Base-by-base conservation (phyloP, 2,113 vertebrate genomes). In the Phrynosoma platyrhinos region DNA sequence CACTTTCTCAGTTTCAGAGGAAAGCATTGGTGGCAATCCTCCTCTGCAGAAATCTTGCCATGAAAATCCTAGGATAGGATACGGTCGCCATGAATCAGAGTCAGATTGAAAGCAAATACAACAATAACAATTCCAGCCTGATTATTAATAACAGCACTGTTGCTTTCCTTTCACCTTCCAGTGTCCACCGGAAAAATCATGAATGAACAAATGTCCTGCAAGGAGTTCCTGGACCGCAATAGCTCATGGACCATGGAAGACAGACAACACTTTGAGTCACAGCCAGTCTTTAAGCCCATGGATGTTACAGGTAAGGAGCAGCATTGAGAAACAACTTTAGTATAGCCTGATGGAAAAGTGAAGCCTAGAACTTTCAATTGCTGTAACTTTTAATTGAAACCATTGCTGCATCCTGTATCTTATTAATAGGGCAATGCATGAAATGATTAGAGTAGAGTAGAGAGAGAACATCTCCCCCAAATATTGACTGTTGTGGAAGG, bases 171-270 rank as follows among this genome's bases (percentile, higher is more conserved):
- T 82, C 68, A 2, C 1, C 0, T 82, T 87, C 0, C 94, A 97
- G 96, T 85, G 0, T 96, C 90, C 88, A 94, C 95, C 7, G 83
- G 92, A 77, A 91, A 86, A 72, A 92, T 95, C 82, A 93, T 95
- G 88, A 93, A 94, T 27, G 96, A 96, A 53, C 91, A 95, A 47
- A 90, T 96, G 62, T 90, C 94, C 21, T 96, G 95, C 85, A 91
- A 96, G 27, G 96, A 96, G 4, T 96, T 94, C 83, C 94, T 96
- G 0, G 93, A 94, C 21, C 95, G 86, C 83, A 96, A 83, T 0
- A 91, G 95, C 52, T 78, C 92, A 3, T 97, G 96, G 96, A 10
- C 95, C 0, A 64, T 94, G 86, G 95, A 96, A 0, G 93, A 94
- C 30, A 66, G 94, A 71, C 89, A 93, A 1, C 95, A 94, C 86